Evolutionary conservation across 2,888 invertebrate species (phyloP).

Genomic region (Timema podura): DNA sequence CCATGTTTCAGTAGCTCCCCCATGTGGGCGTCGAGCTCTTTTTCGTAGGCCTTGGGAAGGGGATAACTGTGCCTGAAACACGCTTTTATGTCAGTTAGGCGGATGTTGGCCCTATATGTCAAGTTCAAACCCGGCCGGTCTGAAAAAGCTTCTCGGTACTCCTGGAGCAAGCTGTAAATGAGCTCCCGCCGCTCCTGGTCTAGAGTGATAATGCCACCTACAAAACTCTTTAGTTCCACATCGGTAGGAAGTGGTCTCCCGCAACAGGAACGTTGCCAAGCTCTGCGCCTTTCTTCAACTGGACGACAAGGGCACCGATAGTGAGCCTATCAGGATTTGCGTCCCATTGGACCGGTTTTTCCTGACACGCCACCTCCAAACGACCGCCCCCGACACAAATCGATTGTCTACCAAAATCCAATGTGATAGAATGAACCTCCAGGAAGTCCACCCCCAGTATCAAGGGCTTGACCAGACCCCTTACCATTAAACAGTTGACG

Average conservation of each 20-base stretch:
- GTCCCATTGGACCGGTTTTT: no score
- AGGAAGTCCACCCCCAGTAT: not conserved
- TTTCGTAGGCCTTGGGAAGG: not conserved
- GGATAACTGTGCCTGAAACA: not conserved
- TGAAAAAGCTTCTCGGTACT: not conserved
- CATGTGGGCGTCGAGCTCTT: not conserved
- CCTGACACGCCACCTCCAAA: no score
- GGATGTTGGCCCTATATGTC: not conserved
- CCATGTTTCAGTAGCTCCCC: not conserved
- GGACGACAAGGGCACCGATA: no score
- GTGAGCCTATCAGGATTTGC: no score
- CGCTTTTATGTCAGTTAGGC: not conserved
- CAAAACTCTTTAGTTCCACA: no score
- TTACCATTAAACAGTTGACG: not conserved
- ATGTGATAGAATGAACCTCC: not conserved
- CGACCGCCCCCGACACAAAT: not conserved
- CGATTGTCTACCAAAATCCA: not conserved
- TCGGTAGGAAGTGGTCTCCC: no score
- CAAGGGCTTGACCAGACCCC: not conserved
- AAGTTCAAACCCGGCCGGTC: conserved; percentile 1
- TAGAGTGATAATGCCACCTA: no score
- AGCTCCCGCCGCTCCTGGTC: not conserved
- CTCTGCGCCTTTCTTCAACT: no score
- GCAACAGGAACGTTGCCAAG: no score
- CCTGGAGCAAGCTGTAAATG: not conserved